phyloP scores from a whole-genome alignment of 2,888 invertebrate species.

The Tethea ocularis region DNA sequence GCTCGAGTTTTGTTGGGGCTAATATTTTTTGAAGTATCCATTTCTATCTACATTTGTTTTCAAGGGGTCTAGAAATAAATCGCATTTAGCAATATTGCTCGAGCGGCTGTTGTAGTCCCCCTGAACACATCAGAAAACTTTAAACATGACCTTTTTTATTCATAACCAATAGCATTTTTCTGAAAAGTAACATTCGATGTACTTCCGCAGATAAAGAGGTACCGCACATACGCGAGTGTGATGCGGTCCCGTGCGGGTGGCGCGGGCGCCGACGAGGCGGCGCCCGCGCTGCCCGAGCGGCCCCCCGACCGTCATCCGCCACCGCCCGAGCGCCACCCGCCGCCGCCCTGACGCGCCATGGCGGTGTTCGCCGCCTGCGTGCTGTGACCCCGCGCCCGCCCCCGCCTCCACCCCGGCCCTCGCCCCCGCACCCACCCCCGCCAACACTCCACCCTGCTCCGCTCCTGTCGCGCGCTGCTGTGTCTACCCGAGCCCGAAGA shows the following conservation, averaged over 20 bases:
- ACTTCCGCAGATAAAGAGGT: conserved; percentile 88
- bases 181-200: background rate
- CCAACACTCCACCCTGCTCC: conserved; percentile 6
- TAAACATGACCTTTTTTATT: too few species aligned
- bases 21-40: too few species aligned
- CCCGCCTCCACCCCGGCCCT: conserved; percentile 23
- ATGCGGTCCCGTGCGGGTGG: conserved; percentile 87
- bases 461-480: conserved; percentile 13
- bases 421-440: conserved; percentile 18
- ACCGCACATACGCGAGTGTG: conserved; percentile 91
- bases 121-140: too few species aligned
- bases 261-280: conserved; percentile 64
- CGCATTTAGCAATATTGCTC: too few species aligned
- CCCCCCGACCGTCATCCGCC: conserved; percentile 82
- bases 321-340: conserved; percentile 57
- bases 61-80: too few species aligned
- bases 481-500: background rate
- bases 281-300: conserved; percentile 85
- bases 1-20: too few species aligned
- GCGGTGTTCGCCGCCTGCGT: conserved; percentile 93
- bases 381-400: conserved; percentile 76
- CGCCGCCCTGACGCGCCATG: conserved; percentile 88
- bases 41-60: too few species aligned
- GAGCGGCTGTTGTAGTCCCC: too few species aligned
- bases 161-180: too few species aligned